phyloP scores from a whole-genome alignment of 2,113 vertebrate species.

The Prochilodus magdalenae region DNA sequence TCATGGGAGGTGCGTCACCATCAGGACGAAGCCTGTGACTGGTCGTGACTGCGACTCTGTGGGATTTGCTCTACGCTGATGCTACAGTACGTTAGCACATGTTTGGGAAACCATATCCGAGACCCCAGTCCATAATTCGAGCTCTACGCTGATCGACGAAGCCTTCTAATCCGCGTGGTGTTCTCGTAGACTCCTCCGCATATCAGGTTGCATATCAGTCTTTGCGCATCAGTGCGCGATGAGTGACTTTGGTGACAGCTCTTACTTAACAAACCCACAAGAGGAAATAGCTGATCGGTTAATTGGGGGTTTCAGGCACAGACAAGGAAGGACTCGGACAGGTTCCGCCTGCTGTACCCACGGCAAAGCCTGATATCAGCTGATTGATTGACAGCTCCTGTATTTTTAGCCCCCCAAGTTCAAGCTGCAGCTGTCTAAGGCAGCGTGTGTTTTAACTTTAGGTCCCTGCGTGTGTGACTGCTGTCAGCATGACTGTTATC shows the following conservation, averaged over 20 bases:
- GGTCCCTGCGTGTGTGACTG: slow-evolving; percentile 13
- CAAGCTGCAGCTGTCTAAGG: slow-evolving; percentile 63
- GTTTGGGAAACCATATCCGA: no score
- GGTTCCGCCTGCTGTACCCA: slow-evolving; percentile 49
- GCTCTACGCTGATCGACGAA: background rate
- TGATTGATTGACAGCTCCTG: slow-evolving; percentile 67
- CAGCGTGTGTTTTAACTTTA: slow-evolving; percentile 43
- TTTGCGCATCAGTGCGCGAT: background rate
- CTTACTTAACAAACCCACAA: slow-evolving; percentile 48
- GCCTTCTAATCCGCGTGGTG: background rate
- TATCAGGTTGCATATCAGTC: slow-evolving; percentile 20
- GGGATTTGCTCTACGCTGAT: no score
- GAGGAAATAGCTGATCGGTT: slow-evolving; percentile 47
- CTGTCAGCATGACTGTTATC: slow-evolving; percentile 51
- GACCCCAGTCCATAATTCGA: no score
- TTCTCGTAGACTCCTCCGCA: background rate
- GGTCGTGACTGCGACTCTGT: no score
- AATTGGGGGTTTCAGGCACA: slow-evolving; percentile 58
- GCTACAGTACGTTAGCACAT: no score
- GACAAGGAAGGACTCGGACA: slow-evolving; percentile 38
- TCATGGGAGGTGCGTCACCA: no score
- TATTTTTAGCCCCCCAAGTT: slow-evolving; percentile 68
- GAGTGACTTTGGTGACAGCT: slow-evolving; percentile 17
- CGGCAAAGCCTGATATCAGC: slow-evolving; percentile 32
- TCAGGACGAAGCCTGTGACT: no score